These are phyloP conservation scores for Stomorhina lunata DNA, from an alignment of 2,888 invertebrate genomes.

Conservation along the genomic window DNA sequence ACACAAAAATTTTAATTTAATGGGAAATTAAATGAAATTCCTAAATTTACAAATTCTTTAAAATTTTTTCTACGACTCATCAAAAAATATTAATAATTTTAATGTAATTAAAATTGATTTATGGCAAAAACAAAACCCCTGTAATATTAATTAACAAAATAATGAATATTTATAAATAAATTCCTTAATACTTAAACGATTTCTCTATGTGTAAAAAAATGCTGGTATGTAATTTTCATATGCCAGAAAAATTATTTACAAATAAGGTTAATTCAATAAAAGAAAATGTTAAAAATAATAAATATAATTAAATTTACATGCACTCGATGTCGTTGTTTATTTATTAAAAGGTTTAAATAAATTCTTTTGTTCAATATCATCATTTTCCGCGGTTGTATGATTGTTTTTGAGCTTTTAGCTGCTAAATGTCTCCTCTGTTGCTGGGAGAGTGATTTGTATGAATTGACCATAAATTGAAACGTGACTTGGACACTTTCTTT, in stretches of 20 bases:
- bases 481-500: conserved; percentile 61
- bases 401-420: neutral
- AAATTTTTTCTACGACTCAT: conserved; percentile 36
- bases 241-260: too few species aligned
- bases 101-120: neutral
- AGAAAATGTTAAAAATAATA: conserved; percentile 12
- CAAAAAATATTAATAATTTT: conserved; percentile 22
- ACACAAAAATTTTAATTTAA: conserved; percentile 4
- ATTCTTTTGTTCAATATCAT: conserved; percentile 15
- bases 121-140: conserved; percentile 5
- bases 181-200: conserved; percentile 2
- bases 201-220: neutral
- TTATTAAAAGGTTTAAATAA: conserved; percentile 29
- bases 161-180: neutral
- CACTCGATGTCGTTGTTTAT: neutral
- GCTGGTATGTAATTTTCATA: neutral
- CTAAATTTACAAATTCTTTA: conserved; percentile 23
- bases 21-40: conserved; percentile 34
- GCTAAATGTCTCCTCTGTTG: neutral
- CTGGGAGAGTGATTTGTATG: conserved; percentile 10
- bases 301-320: conserved; percentile 24
- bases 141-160: neutral
- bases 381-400: neutral
- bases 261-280: conserved; percentile 49
- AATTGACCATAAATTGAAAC: conserved; percentile 60